phyloP scores from a whole-genome alignment of 2,113 vertebrate species.

The Gopherus evgoodei region DNA sequence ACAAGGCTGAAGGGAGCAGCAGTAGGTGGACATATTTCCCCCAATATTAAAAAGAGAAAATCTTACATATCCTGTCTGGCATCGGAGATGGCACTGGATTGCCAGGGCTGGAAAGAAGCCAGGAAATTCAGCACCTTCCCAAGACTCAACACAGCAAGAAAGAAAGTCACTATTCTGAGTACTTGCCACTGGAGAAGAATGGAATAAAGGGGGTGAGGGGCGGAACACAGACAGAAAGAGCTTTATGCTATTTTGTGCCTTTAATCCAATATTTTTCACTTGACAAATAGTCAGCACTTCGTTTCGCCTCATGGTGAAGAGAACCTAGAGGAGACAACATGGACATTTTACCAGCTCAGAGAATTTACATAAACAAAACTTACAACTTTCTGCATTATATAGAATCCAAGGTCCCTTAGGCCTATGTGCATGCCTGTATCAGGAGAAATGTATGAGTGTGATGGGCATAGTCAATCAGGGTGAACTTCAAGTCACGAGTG shows the following conservation, averaged over 20 bases:
- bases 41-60: conserved; percentile 53
- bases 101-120: conserved; percentile 40
- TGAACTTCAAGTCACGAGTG: conserved; percentile 44
- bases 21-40: conserved; percentile 39
- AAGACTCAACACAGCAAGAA: conserved; percentile 55
- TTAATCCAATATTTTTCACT: conserved; percentile 23
- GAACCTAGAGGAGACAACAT: conserved; percentile 30
- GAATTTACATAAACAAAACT: conserved; percentile 43
- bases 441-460: conserved; percentile 29
- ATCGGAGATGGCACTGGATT: conserved; percentile 20
- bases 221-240: conserved; percentile 48
- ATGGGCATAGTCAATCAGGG: conserved; percentile 44
- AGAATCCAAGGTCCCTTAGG: neutral
- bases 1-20: conserved; percentile 53
- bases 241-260: conserved; percentile 23
- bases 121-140: conserved; percentile 49
- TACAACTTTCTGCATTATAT: neutral
- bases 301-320: conserved; percentile 38
- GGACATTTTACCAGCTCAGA: conserved; percentile 13
- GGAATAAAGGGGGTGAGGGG: conserved; percentile 59
- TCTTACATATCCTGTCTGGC: conserved; percentile 25
- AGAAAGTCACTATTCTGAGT: neutral
- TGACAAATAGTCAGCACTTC: conserved; percentile 43
- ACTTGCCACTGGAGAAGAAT: conserved; percentile 57
- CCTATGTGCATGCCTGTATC: neutral